Evolutionary conservation across 2,888 invertebrate genomes (phyloP).

Genomic region (Calameuta pallipes): DNA sequence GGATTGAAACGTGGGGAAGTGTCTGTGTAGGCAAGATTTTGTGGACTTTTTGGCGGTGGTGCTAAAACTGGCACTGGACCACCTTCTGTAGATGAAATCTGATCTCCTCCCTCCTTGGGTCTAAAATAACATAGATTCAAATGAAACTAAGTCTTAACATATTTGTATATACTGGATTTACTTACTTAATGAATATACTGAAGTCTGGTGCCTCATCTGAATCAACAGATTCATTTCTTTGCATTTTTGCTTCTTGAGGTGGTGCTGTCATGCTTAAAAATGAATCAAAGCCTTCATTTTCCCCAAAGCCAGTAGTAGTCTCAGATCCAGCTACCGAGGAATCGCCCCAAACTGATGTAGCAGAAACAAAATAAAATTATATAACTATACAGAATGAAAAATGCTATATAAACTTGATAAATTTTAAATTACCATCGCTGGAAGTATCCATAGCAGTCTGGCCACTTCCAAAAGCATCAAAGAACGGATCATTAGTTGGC

Average conservation of each 20-base stretch:
- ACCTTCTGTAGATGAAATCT: conserved; percentile 52
- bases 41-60: conserved; percentile 76
- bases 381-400: not conserved
- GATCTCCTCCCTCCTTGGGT: conserved; percentile 67
- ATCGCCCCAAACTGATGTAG: conserved; percentile 65
- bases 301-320: conserved; percentile 71
- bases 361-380: conserved; percentile 8
- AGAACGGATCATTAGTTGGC: conserved; percentile 65
- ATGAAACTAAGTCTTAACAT: not conserved
- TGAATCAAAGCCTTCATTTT: conserved; percentile 78
- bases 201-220: conserved; percentile 84
- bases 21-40: conserved; percentile 69
- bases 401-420: not conserved
- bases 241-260: conserved; percentile 74
- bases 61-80: conserved; percentile 78
- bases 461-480: conserved; percentile 69
- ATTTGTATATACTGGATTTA: not conserved
- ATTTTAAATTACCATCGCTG: conserved; percentile 53
- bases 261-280: conserved; percentile 86
- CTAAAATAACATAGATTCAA: conserved; percentile 37
- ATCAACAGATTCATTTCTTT: conserved; percentile 77
- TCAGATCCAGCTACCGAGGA: conserved; percentile 54
- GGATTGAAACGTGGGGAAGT: conserved; percentile 81
- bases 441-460: conserved; percentile 64
- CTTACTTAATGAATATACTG: conserved; percentile 82